Percentiles rank a stretch among this genome's conserved stretches.
phyloP scores from a whole-genome alignment of 2,888 invertebrate genomes.

The Ennomos fuscantarius region DNA sequence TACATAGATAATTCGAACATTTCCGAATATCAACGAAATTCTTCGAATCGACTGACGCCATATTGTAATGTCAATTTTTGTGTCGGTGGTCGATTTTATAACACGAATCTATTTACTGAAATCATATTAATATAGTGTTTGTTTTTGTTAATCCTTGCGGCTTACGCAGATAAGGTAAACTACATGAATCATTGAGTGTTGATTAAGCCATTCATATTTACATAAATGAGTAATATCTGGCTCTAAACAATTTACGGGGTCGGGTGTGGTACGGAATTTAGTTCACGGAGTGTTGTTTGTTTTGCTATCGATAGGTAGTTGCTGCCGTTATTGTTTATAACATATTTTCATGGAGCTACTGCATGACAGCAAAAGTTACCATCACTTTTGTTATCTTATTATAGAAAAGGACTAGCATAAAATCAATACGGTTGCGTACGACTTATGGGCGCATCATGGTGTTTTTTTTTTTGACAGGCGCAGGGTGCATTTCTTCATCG shows the following conservation, averaged over 20 bases:
- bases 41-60: constrained; percentile 75
- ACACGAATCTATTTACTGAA: constrained; percentile 49
- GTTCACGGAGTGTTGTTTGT: constrained; percentile 75
- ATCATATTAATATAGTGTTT: constrained; percentile 52
- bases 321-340: constrained; percentile 6
- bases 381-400: constrained; percentile 1
- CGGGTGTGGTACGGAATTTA: constrained; percentile 80
- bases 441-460: constrained; percentile 54
- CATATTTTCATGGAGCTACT: constrained; percentile 4
- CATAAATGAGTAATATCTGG: not conserved
- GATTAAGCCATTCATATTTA: not conserved
- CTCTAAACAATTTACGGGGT: constrained; percentile 46
- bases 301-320: constrained; percentile 63
- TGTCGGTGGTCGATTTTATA: constrained; percentile 64
- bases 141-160: constrained; percentile 49
- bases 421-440: constrained; percentile 29
- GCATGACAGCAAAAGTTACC: constrained; percentile 1
- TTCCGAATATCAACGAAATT: no score
- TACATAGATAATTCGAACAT: no score
- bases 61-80: constrained; percentile 77
- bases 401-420: not conserved
- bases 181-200: not conserved
- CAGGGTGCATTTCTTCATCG: constrained; percentile 86
- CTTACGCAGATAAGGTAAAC: constrained; percentile 62
- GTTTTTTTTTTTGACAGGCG: constrained; percentile 78